A percentile compares a stretch with the other conserved stretches of the same genome.
Evolutionary conservation across 1,140 invertebrate genomes (phyloP).

Genomic region (Teleogryllus occipitalis): DNA sequence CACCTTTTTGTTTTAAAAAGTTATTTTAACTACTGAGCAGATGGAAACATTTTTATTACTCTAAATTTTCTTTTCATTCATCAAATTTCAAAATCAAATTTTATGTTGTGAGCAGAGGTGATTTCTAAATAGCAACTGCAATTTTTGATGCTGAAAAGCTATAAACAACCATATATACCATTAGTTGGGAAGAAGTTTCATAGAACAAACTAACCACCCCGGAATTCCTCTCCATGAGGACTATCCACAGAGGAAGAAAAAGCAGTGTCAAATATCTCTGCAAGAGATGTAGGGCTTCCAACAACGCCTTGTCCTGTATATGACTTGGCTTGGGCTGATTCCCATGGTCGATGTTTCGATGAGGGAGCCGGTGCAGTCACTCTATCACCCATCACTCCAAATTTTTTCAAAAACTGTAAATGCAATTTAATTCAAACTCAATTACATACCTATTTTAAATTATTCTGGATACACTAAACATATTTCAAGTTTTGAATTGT

Average conservation of each 20-base stretch:
- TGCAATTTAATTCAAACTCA: not conserved
- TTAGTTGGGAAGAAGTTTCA: not conserved
- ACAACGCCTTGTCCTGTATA: conserved; percentile 30
- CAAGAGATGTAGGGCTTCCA: conserved; percentile 40
- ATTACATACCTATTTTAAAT: no score
- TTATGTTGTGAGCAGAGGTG: no score
- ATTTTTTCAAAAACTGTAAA: not conserved
- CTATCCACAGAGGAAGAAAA: conserved; percentile 45
- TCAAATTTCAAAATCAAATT: no score
- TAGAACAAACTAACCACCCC: conserved; percentile 32
- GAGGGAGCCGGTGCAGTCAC: conserved; percentile 17
- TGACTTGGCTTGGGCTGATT: conserved; percentile 26
- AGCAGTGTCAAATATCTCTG: conserved; percentile 45
- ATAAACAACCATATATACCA: not conserved
- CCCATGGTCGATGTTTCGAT: conserved; percentile 30
- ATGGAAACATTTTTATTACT: no score
- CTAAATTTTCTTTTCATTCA: no score
- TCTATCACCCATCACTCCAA: conserved; percentile 16
- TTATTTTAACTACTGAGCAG: no score
- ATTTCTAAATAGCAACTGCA: no score
- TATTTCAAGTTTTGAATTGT: no score
- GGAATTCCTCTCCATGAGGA: conserved; percentile 35
- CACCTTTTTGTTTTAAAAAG: no score
- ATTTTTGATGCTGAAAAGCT: no score
- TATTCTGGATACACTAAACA: no score